Conservation (phyloP, 2,888 invertebrate species). For the Petrolisthes manimaculis region DNA sequence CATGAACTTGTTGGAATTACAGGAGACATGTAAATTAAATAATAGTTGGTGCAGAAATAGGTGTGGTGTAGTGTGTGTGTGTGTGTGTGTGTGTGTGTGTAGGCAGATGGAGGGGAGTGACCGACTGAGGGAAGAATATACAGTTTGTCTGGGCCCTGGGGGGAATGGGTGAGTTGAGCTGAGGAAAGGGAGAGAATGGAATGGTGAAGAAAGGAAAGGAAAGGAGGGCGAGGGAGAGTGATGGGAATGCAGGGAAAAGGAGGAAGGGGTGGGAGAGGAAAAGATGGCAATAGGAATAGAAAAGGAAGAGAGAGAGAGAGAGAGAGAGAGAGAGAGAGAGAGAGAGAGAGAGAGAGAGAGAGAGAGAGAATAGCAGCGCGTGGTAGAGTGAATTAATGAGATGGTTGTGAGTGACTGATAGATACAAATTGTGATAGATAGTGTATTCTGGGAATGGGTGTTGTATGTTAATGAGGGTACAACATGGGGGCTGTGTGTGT, state of each 20-base stretch:
- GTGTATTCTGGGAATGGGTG: constrained; percentile 23
- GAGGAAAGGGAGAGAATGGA: not conserved
- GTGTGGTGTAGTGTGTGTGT: too few relatives aligned
- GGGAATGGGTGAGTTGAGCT: not conserved
- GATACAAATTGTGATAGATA: constrained; percentile 21
- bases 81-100: too few relatives aligned
- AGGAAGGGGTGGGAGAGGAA: not conserved
- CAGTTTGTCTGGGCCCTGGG: not conserved
- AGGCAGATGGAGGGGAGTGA: not conserved
- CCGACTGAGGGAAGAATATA: not conserved
- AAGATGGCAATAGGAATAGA: not conserved
- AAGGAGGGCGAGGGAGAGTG: too few relatives aligned
- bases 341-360: not conserved
- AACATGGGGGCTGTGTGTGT: not conserved
- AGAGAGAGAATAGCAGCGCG: not conserved
- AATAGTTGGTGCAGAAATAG: too few relatives aligned
- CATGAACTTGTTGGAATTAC: too few relatives aligned
- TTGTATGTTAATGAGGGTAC: not conserved
- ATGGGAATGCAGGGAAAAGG: not conserved
- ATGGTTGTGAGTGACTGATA: constrained; percentile 1
- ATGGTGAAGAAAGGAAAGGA: not conserved
- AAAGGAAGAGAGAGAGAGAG: not conserved
- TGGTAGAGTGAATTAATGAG: not conserved
- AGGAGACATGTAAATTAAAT: too few relatives aligned
- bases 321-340: not conserved